Evolutionary conservation across 2,888 invertebrate genomes (phyloP).

Genomic region (Melanostoma scalare): DNA sequence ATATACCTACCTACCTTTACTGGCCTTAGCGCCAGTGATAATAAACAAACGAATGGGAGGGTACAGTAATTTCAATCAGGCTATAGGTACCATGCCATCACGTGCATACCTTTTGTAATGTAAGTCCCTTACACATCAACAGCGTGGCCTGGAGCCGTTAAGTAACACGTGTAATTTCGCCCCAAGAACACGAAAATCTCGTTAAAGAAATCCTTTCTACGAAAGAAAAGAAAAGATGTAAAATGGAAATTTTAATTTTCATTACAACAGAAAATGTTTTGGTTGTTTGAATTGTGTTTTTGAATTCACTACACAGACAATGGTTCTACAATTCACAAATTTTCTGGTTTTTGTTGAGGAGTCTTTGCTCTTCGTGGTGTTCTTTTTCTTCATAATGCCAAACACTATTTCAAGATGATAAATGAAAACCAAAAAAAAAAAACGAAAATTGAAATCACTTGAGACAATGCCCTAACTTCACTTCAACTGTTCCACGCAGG

Average conservation of each 20-base stretch:
- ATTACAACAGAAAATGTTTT: background rate
- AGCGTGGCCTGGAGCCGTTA: background rate
- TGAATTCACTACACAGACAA: slow-evolving; percentile 51
- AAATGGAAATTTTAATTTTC: slow-evolving; percentile 56
- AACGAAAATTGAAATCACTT: slow-evolving; percentile 46
- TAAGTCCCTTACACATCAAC: background rate
- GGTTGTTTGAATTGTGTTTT: slow-evolving; percentile 2
- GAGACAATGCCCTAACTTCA: slow-evolving; percentile 52
- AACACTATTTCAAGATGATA: slow-evolving; percentile 37
- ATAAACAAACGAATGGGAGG: slow-evolving; percentile 16
- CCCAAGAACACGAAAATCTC: slow-evolving; percentile 23
- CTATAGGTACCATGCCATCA: slow-evolving; percentile 50
- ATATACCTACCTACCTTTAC: slow-evolving; percentile 44
- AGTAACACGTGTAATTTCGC: slow-evolving; percentile 44
- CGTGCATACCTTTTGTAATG: slow-evolving; percentile 8
- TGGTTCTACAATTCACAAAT: slow-evolving; percentile 41
- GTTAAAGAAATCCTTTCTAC: slow-evolving; percentile 33
- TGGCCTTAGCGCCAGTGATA: slow-evolving; percentile 42
- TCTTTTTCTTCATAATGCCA: background rate
- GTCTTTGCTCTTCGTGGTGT: slow-evolving; percentile 40
- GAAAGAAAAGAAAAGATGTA: background rate
- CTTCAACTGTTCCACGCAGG: slow-evolving; percentile 39
- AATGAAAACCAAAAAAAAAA: slow-evolving; percentile 34
- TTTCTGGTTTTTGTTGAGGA: slow-evolving; percentile 28
- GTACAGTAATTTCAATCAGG: slow-evolving; percentile 40